A percentile compares a stretch with the other conserved stretches of the same genome.
These are phyloP conservation scores for Elgonia sp. DNA, from an alignment of 2,888 invertebrate species.

Conservation along the genomic window DNA sequence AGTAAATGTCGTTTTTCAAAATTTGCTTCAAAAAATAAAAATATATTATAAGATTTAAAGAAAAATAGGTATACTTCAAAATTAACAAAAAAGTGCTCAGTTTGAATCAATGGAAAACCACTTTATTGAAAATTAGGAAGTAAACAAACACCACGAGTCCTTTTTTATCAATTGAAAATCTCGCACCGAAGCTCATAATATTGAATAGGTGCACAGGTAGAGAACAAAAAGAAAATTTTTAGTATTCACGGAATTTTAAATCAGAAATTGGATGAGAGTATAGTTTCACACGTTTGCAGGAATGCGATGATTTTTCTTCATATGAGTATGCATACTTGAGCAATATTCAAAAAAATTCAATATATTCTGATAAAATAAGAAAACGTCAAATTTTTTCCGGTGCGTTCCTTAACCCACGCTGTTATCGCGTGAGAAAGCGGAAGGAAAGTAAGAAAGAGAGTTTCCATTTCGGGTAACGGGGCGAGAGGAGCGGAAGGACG, in stretches of 20 bases:
- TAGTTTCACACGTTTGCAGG: conserved; percentile 58
- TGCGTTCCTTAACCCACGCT: conserved; percentile 58
- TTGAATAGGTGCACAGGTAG: conserved; percentile 37
- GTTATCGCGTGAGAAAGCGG: conserved; percentile 70
- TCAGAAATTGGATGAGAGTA: conserved; percentile 56
- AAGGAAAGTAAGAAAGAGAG: conserved; percentile 65
- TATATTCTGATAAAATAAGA: conserved; percentile 73
- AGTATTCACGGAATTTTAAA: conserved; percentile 48
- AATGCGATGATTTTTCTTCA: conserved; percentile 69
- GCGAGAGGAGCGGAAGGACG: conserved; percentile 12
- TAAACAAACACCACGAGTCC: not conserved
- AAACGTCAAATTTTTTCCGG: conserved; percentile 62
- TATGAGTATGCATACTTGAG: conserved; percentile 70
- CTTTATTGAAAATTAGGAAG: not conserved
- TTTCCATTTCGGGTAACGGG: conserved; percentile 47
- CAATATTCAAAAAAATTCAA: conserved; percentile 74
- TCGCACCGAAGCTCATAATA: conserved; percentile 28
- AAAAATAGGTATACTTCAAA: not conserved
- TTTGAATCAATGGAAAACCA: too few species aligned
- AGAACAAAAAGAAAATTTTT: conserved; percentile 50
- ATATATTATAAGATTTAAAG: too few species aligned
- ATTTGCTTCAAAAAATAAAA: too few species aligned
- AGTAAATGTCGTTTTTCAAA: too few species aligned
- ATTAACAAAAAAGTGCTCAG: too few species aligned
- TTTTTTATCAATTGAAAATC: conserved; percentile 10